These are phyloP conservation scores for Holcopasites calliopsidis DNA, from an alignment of 1,140 invertebrate species.

Conservation along the genomic window DNA sequence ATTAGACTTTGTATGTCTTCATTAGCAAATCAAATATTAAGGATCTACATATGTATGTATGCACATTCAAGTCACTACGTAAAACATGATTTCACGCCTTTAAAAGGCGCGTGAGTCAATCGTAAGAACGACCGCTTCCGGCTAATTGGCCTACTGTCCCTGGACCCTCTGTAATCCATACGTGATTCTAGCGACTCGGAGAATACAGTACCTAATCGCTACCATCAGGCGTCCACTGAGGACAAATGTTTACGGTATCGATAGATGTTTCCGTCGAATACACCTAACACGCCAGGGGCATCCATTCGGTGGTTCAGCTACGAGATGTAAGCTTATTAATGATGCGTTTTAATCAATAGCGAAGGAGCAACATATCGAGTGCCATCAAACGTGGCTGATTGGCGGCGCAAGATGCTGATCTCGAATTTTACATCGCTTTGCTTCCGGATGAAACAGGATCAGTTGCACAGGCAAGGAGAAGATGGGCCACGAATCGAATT, in stretches of 20 bases:
- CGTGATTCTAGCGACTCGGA: background rate
- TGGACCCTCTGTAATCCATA: too few relatives aligned
- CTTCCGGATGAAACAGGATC: too few relatives aligned
- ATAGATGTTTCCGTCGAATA: background rate
- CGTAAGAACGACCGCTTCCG: too few relatives aligned
- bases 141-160: too few relatives aligned
- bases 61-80: too few relatives aligned
- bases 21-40: too few relatives aligned
- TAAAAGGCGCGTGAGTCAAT: too few relatives aligned
- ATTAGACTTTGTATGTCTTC: too few relatives aligned
- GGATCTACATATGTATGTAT: too few relatives aligned
- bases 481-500: too few relatives aligned
- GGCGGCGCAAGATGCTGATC: background rate
- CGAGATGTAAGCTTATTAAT: constrained; percentile 19
- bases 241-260: background rate
- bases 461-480: too few relatives aligned
- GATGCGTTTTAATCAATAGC: background rate
- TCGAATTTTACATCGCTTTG: background rate
- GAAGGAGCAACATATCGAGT: background rate
- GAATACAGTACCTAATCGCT: background rate
- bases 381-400: background rate
- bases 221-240: background rate
- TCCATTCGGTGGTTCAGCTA: background rate
- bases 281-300: background rate
- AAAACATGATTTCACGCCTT: too few relatives aligned